Evolutionary conservation across 2,888 invertebrate genomes (phyloP), one percentile per base, ranked within the genome.

Genomic region (Stenolophus ochropezus): DNA sequence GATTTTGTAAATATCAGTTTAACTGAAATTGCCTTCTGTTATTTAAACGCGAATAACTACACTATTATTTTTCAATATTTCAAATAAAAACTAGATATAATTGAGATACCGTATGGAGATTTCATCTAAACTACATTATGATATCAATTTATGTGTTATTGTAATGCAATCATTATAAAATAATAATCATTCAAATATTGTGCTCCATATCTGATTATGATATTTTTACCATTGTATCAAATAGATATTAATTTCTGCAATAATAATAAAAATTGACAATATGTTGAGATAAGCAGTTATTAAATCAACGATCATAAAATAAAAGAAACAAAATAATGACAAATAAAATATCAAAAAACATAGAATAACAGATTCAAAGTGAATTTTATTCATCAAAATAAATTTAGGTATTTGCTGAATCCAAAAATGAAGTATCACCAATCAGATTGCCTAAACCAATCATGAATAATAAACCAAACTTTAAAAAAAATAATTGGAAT

Each of bases 61-160:
- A 14, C 25, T 61, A 61, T 25, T 61, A 25, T 61, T 61, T 61
- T 61, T 25, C 56, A 56, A 56, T 21, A 56, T 21, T n/a, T 56
- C 51, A 56, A 61, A 61, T 61, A 61, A 61, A 61, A 20, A 25
- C 4, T 61, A 14, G 21, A 61, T 61, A 14, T 61, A 23, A 58
- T 56, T 56, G 3, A 56, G 56, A 56, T 56, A 56, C 1, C 14
- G 56, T 56, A n/a, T 11, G 14, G 0, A 51, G 51, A 51, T 51
- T 16, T 5, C 51, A 51, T 51, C 51, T 51, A 51, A 51, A 51
- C 11, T 51, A 51, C 51, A 51, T 51, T 51, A 16, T 51, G 51
- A 51, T 51, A 51, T 51, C 51, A 51, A 51, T 51, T 16, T 51
- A 16, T 51, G 5, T 5, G 16, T 16, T 51, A 51, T 4, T 51